Conservation (phyloP, 2,113 vertebrate genomes). For the Spheniscus mendiculus region DNA sequence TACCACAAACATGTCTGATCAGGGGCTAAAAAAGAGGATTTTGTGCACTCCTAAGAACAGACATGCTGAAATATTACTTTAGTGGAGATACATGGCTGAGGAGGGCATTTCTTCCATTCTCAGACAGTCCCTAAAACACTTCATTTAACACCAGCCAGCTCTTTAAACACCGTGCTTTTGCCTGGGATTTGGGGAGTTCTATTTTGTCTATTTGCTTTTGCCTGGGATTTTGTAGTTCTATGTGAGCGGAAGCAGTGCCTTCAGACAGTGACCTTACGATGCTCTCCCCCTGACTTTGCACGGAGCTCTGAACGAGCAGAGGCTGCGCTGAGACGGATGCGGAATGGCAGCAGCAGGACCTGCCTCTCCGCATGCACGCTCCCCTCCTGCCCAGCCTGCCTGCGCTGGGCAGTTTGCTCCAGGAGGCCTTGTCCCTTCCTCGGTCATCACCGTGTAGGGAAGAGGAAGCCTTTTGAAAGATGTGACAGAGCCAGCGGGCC, state of each 20-base stretch:
- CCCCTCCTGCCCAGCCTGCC: neutral
- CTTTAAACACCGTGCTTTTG: neutral
- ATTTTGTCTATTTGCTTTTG: neutral
- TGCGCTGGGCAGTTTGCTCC: neutral
- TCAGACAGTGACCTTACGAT: neutral
- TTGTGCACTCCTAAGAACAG: neutral
- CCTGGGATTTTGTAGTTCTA: neutral
- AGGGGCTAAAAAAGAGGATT: neutral
- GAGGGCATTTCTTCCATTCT: neutral
- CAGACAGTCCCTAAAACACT: neutral
- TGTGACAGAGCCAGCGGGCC: fast-evolving
- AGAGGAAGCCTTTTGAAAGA: neutral
- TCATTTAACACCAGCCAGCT: neutral
- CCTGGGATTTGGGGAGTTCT: no score
- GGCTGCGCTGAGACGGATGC: neutral
- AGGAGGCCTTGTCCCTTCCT: neutral
- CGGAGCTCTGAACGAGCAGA: neutral
- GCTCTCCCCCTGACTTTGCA: neutral
- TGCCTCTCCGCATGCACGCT: neutral
- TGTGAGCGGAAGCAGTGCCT: neutral
- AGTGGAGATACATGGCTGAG: neutral
- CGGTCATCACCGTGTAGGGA: fast-evolving
- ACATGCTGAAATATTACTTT: neutral
- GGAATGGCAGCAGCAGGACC: neutral
- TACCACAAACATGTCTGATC: neutral